Evolutionary conservation across 2,888 invertebrate genomes (phyloP).

Genomic region (Vesta saturnalis): DNA sequence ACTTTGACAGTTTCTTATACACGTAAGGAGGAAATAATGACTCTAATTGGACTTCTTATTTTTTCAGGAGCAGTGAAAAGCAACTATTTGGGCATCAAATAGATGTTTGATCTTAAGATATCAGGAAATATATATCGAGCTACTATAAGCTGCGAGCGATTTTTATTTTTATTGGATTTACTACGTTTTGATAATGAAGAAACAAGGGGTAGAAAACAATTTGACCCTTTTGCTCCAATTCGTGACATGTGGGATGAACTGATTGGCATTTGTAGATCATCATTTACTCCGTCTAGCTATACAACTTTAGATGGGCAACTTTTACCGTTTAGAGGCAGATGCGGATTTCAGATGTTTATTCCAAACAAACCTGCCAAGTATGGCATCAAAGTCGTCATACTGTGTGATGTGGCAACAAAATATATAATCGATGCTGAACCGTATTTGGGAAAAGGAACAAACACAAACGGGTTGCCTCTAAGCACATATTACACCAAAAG

Average conservation of each 20-base stretch:
- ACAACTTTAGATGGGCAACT: neutral
- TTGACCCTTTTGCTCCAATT: conserved; percentile 4
- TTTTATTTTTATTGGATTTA: neutral
- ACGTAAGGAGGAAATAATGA: conserved; percentile 2
- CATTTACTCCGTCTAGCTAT: conserved; percentile 3
- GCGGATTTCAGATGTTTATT: conserved; percentile 50
- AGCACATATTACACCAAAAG: neutral
- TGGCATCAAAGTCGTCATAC: no score
- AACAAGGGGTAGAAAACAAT: neutral
- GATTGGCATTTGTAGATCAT: neutral
- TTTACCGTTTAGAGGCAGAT: neutral
- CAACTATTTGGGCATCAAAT: neutral
- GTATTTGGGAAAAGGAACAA: conserved; percentile 47
- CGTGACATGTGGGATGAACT: neutral
- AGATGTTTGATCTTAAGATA: neutral
- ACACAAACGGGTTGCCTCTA: conserved; percentile 1
- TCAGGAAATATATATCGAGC: neutral
- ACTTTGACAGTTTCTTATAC: conserved; percentile 1
- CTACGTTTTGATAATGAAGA: conserved; percentile 1
- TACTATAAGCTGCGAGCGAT: neutral
- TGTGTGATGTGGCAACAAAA: conserved; percentile 48
- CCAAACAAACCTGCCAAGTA: conserved; percentile 50
- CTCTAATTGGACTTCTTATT: neutral
- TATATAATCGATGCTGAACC: conserved; percentile 50
- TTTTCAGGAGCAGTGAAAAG: conserved; percentile 5